phyloP scores from a whole-genome alignment of 2,797 vertebrate genomes.

The Myripristis murdjan region DNA sequence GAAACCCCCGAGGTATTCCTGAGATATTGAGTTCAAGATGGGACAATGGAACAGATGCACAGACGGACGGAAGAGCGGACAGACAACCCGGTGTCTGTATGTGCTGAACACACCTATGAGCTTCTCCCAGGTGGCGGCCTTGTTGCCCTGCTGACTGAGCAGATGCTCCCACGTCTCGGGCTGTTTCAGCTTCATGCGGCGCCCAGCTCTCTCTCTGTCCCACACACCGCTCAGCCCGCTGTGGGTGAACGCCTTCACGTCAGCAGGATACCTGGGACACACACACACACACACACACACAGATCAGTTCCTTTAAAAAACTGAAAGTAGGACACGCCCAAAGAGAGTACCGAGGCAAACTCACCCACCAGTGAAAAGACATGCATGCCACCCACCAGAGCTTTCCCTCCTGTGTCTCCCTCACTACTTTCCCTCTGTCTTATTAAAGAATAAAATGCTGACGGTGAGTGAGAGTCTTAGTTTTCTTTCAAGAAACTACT shows the following conservation, averaged over 20 bases:
- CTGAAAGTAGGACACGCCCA: neutral
- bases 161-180: slow-evolving; percentile 90
- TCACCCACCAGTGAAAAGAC: neutral
- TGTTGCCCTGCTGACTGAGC: slow-evolving; percentile 88
- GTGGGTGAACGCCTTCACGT: slow-evolving; percentile 79
- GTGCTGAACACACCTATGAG: slow-evolving; percentile 86
- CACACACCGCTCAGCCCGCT: slow-evolving; percentile 90
- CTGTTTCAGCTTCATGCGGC: slow-evolving; percentile 88
- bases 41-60: too few species aligned
- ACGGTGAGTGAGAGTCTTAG: too few species aligned
- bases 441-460: too few species aligned
- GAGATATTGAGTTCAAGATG: too few species aligned
- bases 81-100: too few species aligned
- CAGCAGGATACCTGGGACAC: slow-evolving; percentile 88
- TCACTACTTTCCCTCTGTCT: too few species aligned
- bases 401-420: too few species aligned
- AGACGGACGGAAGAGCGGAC: too few species aligned
- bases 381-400: neutral
- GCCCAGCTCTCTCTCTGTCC: slow-evolving; percentile 86
- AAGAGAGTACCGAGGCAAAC: neutral
- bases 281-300: neutral
- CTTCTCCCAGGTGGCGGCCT: slow-evolving; percentile 88
- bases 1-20: too few species aligned
- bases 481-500: too few species aligned
- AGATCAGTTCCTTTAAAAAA: neutral